Conservation (phyloP, 2,797 vertebrate genomes). For the Ctenosaura bakeri region DNA sequence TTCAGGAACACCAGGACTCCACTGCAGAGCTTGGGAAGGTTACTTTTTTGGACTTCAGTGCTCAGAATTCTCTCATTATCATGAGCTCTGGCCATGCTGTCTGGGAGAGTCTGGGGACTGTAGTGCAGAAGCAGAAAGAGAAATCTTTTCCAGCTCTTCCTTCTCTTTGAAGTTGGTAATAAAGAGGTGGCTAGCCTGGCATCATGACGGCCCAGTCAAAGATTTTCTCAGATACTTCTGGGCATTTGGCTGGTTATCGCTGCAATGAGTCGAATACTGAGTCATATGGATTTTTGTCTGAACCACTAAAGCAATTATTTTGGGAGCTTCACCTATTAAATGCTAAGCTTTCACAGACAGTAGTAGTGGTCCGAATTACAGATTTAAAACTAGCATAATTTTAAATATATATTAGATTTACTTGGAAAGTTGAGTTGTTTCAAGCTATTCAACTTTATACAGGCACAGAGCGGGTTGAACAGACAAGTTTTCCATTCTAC, state of each 20-base stretch:
- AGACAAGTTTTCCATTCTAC: not conserved
- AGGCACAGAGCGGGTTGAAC: not conserved
- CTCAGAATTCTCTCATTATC: no score
- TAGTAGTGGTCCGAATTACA: slow-evolving; percentile 53
- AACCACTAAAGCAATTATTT: not conserved
- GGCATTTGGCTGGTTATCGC: not conserved
- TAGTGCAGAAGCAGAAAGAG: no score
- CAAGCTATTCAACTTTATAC: not conserved
- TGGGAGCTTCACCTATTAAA: slow-evolving; percentile 63
- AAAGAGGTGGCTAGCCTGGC: not conserved
- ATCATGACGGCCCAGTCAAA: not conserved
- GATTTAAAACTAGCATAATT: not conserved
- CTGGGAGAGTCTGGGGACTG: no score
- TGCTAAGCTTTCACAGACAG: slow-evolving; percentile 62
- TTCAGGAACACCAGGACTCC: not conserved
- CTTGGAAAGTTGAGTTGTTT: not conserved
- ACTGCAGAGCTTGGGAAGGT: not conserved
- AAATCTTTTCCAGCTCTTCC: no score
- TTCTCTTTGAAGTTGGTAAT: not conserved
- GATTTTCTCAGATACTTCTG: not conserved
- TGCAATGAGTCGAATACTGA: not conserved
- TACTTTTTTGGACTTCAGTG: no score
- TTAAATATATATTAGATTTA: slow-evolving; percentile 1
- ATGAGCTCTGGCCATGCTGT: no score
- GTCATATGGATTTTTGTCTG: not conserved